Evolutionary conservation across 2,797 vertebrate species (phyloP), one percentile per base, ranked within the genome.

Genomic region (Scolopax rusticola): DNA sequence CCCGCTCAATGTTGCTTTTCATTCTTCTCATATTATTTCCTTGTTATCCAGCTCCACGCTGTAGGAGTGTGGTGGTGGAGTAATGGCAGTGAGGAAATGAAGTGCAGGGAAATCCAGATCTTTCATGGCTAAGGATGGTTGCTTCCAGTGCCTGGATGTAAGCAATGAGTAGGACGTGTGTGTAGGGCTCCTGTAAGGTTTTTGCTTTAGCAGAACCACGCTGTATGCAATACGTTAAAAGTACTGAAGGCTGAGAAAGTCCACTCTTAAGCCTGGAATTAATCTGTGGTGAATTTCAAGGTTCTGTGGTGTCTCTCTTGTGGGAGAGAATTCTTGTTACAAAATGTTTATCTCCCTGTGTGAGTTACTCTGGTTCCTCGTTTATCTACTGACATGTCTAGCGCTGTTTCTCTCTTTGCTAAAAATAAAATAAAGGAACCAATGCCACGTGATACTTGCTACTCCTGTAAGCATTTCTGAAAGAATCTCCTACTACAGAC

Each of bases 341-440:
- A 15, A 85, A 89, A 14, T 48, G 32, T 69, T 73, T 20, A 6
- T 60, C 32, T 77, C 27, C 23, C 32, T 40, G 8, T 68, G 32
- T 48, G n/a, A 73, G 59, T 77, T 87, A 10, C 71, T 56, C 33
- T 16, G n/a, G 51, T 76, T 70, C 61, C 73, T 85, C 16, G 0
- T 78, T 68, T 87, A 30, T 60, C 63, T 51, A 30, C 57, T 67
- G 80, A 41, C 2, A 7, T 5, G 50, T 63, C 50, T 68, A 67
- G 23, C 59, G 73, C 73, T 36, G 24, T 94, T 96, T 81, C 76
- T 83, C 17, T 63, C 40, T 75, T 74, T 3, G 15, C 83, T 94
- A 82, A 86, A 95, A 91, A 86, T 95, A 91, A 87, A 94, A 86
- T 69, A 78, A 84, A 77, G 95, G 86, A 93, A 68, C 80, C 50